Conservation (phyloP, 2,797 vertebrate genomes). For the Tapirus indicus region DNA sequence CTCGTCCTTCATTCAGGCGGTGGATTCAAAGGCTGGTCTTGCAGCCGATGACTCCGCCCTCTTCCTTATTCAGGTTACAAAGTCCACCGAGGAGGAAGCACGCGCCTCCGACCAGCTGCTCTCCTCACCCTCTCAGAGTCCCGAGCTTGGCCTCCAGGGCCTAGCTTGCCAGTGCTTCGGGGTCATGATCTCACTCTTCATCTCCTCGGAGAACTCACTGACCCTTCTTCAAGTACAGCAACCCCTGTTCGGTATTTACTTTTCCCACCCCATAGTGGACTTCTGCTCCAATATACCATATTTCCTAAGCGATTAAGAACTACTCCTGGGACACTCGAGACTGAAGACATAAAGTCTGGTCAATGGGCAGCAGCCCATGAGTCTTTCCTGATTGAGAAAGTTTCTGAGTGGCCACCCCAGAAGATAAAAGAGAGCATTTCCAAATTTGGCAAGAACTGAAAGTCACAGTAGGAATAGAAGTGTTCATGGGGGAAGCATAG, state of each 20-base stretch:
- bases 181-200: slow-evolving; percentile 34
- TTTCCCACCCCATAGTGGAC: slow-evolving; percentile 77
- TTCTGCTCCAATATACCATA: slow-evolving; percentile 56
- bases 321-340: slow-evolving; percentile 3
- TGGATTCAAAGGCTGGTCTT: slow-evolving; percentile 77
- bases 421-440: not conserved
- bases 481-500: not conserved
- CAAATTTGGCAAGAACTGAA: not conserved
- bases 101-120: slow-evolving; percentile 10
- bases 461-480: not conserved
- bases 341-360: not conserved
- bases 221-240: slow-evolving; percentile 69
- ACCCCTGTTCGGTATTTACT: slow-evolving; percentile 77
- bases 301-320: slow-evolving; percentile 75
- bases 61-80: slow-evolving; percentile 83
- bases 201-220: slow-evolving; percentile 54
- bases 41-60: slow-evolving; percentile 63
- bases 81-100: slow-evolving; percentile 75
- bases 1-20: slow-evolving; percentile 69
- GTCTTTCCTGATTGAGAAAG: not conserved
- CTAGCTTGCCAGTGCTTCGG: not conserved
- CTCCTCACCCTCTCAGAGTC: not conserved
- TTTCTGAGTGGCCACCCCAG: not conserved
- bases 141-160: not conserved
- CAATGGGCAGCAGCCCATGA: not conserved